Evolutionary conservation across 1,140 invertebrate genomes (phyloP), one percentile per base, ranked within the genome.

Genomic region (Drosophila saltans): DNA sequence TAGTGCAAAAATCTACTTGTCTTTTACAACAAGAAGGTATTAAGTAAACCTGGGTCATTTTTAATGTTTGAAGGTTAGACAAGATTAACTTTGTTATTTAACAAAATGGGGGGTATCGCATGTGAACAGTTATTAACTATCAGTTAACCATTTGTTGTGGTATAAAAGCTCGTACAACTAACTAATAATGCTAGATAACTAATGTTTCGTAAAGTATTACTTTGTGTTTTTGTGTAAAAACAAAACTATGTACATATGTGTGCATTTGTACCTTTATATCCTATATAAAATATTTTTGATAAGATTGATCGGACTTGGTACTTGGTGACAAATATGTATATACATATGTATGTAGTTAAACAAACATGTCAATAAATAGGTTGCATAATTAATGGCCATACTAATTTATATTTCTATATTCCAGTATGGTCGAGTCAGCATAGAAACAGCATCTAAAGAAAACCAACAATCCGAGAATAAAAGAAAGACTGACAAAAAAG

Each of bases 391-490:
- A 56, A 26, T 70, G 58, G 62, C 16, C 52, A 40, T 64, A 66
- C 2, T 33, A 21, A 11, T 69, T 33, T 57, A 8, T 61, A 52
- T 63, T n/a, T 6, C 6, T 36, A 6, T 21, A 16, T 86, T 83
- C 11, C 57, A 91, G 90, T 97, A 96, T 93, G 96, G 96, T 26
- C 93, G 96, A 66, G 95, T 96, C 92, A 96, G 96, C 89, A 97
- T 97, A 68, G 96, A 97, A 92, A 95, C 94, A 48, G 95, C 95
- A 10, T 74, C 82, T 56, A 81, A 86, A 70, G 80, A 95, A 93
- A 94, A 75, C 40, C 52, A 60, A 93, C 57, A 93, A 92, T 64
- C 93, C 93, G 26, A 93, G 91, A 59, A 94, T 91, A 58, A 92
- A 41, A 33, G 48, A 33, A 66, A 60, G 67, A 43, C 68, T 43